Conservation (phyloP, 2,797 vertebrate genomes). For the Diplodus puntazzo region DNA sequence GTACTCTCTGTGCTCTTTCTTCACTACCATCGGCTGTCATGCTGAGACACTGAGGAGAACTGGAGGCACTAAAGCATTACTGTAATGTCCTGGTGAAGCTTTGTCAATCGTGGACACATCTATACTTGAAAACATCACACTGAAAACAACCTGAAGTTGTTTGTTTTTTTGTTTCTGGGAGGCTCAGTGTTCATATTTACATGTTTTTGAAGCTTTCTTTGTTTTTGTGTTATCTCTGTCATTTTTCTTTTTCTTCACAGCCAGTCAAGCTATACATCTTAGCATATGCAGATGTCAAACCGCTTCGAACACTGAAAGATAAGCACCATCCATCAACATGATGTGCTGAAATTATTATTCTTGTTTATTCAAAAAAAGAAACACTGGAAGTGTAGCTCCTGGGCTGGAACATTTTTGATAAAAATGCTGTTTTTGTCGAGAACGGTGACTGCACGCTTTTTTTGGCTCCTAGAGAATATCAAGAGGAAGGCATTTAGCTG, state of each 20-base stretch:
- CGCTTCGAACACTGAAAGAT: conserved; percentile 3
- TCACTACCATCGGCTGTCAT: conserved; percentile 15
- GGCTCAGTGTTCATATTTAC: too few species aligned
- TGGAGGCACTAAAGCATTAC: conserved; percentile 34
- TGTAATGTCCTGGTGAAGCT: conserved; percentile 20
- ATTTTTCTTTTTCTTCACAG: conserved; percentile 2
- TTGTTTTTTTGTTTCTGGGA: not conserved
- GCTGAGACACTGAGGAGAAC: conserved; percentile 21
- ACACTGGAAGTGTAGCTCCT: not conserved
- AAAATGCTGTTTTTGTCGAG: not conserved
- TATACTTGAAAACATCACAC: conserved; percentile 27
- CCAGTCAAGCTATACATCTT: not conserved
- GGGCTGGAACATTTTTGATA: not conserved
- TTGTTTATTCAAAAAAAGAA: conserved; percentile 6
- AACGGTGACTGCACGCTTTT: conserved; percentile 30
- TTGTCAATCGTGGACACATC: conserved; percentile 24
- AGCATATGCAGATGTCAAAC: conserved; percentile 10
- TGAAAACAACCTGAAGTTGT: conserved; percentile 15
- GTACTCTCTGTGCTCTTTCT: conserved; percentile 24
- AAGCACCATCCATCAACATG: conserved; percentile 28
- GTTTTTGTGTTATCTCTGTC: not conserved
- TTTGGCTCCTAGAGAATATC: conserved; percentile 12
- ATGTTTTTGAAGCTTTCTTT: not conserved
- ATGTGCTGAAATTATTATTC: conserved; percentile 13
- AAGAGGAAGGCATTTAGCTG: conserved; percentile 27